Evolutionary conservation across 2,113 vertebrate genomes (phyloP).

Genomic region (Platysternon megacephalum): DNA sequence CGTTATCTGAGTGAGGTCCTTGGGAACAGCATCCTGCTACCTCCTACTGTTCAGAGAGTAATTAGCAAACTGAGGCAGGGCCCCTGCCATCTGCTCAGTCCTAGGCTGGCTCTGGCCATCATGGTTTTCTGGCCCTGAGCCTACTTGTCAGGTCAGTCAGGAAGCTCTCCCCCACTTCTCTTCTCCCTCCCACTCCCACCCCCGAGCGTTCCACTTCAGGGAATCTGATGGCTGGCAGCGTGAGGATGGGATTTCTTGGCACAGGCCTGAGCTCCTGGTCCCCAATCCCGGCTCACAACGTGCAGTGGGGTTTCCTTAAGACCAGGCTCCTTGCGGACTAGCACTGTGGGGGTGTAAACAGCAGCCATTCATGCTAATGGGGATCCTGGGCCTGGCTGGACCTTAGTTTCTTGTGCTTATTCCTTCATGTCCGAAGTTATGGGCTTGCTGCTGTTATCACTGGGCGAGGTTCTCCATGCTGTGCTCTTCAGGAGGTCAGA

Average conservation of each 20-base stretch:
- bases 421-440: not conserved
- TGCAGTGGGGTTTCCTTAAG: not conserved
- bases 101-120: not conserved
- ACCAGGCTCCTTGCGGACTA: not conserved
- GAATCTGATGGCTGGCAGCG: not conserved
- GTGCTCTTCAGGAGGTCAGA: not conserved
- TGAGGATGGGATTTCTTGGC: not conserved
- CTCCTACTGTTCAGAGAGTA: not conserved
- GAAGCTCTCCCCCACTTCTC: too few species aligned
- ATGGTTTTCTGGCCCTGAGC: too few species aligned
- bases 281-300: not conserved
- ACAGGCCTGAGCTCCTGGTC: not conserved
- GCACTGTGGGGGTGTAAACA: too few species aligned
- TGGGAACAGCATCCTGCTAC: too few species aligned
- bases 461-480: not conserved
- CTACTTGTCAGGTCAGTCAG: not conserved
- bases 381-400: too few species aligned
- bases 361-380: too few species aligned
- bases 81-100: not conserved
- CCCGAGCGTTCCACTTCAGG: too few species aligned
- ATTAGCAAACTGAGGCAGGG: not conserved
- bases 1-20: accelerated
- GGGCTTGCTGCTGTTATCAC: not conserved
- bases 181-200: too few species aligned
- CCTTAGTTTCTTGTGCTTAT: too few species aligned